Evolutionary conservation across 2,113 vertebrate genomes (phyloP).

Genomic region (Cyphomyrus discorhynchus): DNA sequence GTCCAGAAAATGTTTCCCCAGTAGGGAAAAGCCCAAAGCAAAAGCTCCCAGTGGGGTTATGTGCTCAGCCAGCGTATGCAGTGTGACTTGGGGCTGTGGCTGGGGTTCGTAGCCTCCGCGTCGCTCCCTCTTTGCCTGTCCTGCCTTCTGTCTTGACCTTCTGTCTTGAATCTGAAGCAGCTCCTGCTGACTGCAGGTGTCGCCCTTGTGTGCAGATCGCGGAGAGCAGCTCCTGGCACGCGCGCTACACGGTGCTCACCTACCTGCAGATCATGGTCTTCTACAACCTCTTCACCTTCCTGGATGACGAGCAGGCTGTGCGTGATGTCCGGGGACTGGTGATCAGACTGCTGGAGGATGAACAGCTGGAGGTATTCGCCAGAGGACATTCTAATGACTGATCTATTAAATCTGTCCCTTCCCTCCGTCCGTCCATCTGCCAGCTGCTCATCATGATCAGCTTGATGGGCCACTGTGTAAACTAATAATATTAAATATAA

Average conservation of each 20-base stretch:
- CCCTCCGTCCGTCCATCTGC: neutral
- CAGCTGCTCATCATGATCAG: neutral
- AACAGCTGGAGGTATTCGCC: slow-evolving; percentile 85
- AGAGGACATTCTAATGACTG: neutral
- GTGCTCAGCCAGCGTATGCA: neutral
- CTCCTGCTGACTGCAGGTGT: slow-evolving; percentile 14
- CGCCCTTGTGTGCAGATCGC: slow-evolving; percentile 68
- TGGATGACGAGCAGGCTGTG: slow-evolving; percentile 75
- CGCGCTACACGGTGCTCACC: slow-evolving; percentile 86
- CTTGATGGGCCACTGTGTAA: neutral
- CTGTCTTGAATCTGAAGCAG: neutral
- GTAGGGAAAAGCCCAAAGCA: neutral
- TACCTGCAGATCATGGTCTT: slow-evolving; percentile 98
- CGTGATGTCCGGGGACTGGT: slow-evolving; percentile 74
- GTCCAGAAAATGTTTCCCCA: neutral
- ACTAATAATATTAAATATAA: neutral
- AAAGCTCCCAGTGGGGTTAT: neutral
- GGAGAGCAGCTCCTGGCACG: slow-evolving; percentile 91
- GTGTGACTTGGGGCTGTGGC: neutral
- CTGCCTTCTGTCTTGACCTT: neutral
- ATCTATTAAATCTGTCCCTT: neutral
- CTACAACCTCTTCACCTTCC: slow-evolving; percentile 96
- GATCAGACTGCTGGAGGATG: slow-evolving; percentile 81
- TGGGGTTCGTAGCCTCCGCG: too few relatives aligned
- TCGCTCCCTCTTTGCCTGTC: neutral